Conservation (phyloP, 2,113 vertebrate species). For the Dicaeum eximium region DNA sequence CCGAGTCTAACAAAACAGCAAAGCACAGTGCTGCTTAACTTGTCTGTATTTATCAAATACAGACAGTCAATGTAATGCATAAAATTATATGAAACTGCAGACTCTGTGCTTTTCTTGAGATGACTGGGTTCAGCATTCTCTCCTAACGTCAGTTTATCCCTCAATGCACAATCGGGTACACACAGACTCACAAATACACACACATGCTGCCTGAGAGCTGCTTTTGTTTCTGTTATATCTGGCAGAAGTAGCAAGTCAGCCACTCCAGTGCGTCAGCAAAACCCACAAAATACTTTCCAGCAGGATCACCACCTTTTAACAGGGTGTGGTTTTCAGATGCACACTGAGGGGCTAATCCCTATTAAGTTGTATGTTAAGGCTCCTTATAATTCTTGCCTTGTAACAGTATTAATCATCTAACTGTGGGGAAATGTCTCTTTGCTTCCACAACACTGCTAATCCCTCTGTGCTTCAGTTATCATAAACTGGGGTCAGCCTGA, state of each 20-base stretch:
- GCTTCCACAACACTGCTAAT: background rate
- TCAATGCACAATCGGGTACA: background rate
- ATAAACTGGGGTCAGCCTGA: background rate
- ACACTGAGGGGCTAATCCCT: background rate
- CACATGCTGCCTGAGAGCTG: background rate
- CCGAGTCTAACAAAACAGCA: background rate
- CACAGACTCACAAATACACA: background rate
- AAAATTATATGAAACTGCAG: background rate
- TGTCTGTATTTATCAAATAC: background rate
- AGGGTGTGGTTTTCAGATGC: constrained; percentile 26
- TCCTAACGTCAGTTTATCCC: background rate
- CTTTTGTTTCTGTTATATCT: constrained; percentile 1
- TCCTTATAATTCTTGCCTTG: constrained; percentile 5
- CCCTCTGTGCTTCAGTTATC: background rate
- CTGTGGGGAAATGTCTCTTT: background rate
- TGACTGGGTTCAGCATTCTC: background rate
- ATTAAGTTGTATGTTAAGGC: background rate
- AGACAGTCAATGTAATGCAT: background rate
- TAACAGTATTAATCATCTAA: background rate
- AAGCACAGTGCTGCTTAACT: background rate
- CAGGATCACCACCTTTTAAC: constrained; percentile 19
- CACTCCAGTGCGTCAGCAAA: constrained; percentile 26
- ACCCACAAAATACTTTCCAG: constrained; percentile 56
- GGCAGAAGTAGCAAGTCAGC: background rate
- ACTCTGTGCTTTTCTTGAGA: background rate